Evolutionary conservation across 2,113 vertebrate species (phyloP), one percentile per base, ranked within the genome.

Genomic region (Aythya baeri): DNA sequence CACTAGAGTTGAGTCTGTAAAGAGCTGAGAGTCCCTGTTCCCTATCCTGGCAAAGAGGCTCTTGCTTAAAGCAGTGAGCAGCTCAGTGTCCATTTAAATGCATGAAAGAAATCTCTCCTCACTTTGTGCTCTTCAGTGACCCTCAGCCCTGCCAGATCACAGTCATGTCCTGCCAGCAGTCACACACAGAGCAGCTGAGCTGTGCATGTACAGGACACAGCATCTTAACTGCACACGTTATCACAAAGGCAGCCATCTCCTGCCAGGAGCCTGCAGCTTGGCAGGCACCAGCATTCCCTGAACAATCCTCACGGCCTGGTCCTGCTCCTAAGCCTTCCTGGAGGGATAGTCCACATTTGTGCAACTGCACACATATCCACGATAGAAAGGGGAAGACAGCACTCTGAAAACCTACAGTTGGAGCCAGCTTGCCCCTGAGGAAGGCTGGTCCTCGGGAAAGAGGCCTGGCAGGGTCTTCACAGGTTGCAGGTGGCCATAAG

Each of bases 181-280:
- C 57, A 49, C 0, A 0, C 29, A 11, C 31, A 32, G 18, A 58
- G 31, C 38, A 31, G 3, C 9, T 55, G 49, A 41, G 12, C 3
- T 63, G 54, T 36, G 31, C 21, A 43, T n/a, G 54, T 44, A 63
- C 66, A 27, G 27, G 43, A 59, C 79, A 68, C 22, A 83, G 21
- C 22, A 43, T 9, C 25, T 38, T 65, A 32, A 46, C 2, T 38
- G 32, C 44, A 50, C 5, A 1, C 0, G 0, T 54, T n/a, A 65
- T 26, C 62, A n/a, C 22, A 26, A 23, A 55, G 67, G n/a, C 1
- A 1, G 59, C 21, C 41, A 6, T 14, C 29, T 66, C 36, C 75
- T 76, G n/a, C 38, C 31, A 22, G 62, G 57, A 80, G 9, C 18
- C 79, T 55, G 44, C n/a, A 36, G n/a, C 58, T 81, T 36, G 43